Evolutionary conservation across 2,113 vertebrate species (phyloP).

Genomic region (Uria aalge): DNA sequence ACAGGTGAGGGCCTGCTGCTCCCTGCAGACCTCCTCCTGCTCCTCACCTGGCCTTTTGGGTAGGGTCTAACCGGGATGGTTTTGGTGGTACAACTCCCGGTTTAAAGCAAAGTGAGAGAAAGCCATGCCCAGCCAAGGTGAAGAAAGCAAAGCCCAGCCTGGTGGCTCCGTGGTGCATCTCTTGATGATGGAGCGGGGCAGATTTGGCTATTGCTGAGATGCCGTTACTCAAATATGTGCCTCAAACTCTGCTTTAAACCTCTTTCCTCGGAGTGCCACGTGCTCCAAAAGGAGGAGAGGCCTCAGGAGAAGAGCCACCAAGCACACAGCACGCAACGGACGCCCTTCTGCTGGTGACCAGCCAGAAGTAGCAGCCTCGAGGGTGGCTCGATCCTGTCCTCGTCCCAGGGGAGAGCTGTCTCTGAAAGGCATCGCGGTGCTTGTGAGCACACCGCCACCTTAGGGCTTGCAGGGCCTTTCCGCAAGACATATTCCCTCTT

Average conservation of each 20-base stretch:
- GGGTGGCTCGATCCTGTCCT: not conserved
- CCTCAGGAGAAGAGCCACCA: not conserved
- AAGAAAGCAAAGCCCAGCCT: not conserved
- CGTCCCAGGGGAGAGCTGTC: not conserved
- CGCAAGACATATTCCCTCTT: not conserved
- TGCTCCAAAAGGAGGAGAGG: not conserved
- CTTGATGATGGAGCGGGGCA: not conserved
- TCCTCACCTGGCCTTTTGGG: not conserved
- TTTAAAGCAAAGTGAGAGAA: not conserved
- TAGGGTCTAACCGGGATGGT: not conserved
- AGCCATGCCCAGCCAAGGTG: not conserved
- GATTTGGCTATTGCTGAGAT: not conserved
- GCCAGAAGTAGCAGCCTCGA: not conserved
- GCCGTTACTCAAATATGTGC: not conserved
- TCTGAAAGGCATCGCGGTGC: fast-evolving
- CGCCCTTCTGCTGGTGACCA: not conserved
- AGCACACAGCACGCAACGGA: not conserved
- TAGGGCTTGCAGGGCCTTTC: not conserved
- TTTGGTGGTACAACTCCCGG: not conserved
- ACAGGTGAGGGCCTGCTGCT: conserved; percentile 61
- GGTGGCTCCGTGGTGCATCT: not conserved
- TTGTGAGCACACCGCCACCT: not conserved
- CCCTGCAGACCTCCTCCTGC: not conserved
- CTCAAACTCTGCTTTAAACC: not conserved
- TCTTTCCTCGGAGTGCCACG: fast-evolving